Evolutionary conservation across 2,888 invertebrate genomes (phyloP), one percentile per base, ranked within the genome.

Genomic region (Macrophya alboannulata): DNA sequence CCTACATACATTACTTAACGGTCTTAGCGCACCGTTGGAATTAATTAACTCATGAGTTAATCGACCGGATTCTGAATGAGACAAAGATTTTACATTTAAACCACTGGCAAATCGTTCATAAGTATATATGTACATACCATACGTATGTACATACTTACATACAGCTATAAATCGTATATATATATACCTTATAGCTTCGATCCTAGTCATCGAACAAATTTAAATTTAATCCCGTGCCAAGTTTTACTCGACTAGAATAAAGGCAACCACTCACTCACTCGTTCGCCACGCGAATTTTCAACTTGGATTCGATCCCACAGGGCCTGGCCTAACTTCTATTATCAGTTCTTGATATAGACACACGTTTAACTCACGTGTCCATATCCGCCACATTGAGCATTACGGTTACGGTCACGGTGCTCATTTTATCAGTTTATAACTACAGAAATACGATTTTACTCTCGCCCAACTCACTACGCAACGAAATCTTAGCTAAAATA

Each of bases 181-280:
- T 74, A n/a, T 9, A 12, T 74, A 10, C 25, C 31, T 31, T 31
- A 31, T 31, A 40, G 10, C 51, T 55, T n/a, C 77, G 77, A 55
- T n/a, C 55, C 31, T 31, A 55, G 77, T 31, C 55, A 51, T 77
- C 31, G 77, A 77, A 77, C 77, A 55, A 77, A 55, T 77, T 51
- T 55, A 77, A 77, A 55, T 77, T 77, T 77, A n/a, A 77, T 77
- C 77, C 55, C 55, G 77, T 77, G 77, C 77, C 77, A 77, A 77
- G 77, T 51, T 77, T 77, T n/a, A 31, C 43, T n/a, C 37, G 55
- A 25, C 77, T 31, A 77, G 77, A 77, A 77, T 77, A 8, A 55
- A 77, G 31, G 31, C 51, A 55, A 55, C 55, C 15, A 17, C 31
- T 25, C 68, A 68, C 68, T 68, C 55, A 31, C 31, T n/a, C 68